Evolutionary conservation across 2,113 vertebrate species (phyloP), one percentile per base, ranked within the genome.

Genomic region (Salvelinus sp.): DNA sequence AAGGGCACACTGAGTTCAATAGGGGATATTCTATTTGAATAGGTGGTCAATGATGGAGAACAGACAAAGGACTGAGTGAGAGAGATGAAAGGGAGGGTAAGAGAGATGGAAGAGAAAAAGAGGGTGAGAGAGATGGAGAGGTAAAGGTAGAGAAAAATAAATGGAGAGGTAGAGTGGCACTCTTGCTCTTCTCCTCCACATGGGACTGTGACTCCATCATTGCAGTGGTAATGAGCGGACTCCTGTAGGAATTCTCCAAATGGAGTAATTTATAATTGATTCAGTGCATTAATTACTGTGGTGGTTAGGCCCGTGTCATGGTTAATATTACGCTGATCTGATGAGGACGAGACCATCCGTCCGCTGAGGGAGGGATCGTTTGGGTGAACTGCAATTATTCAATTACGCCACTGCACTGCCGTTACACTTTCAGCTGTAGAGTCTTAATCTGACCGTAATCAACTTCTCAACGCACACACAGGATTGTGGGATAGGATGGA

Each of bases 251-350:
- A 93, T 92, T 89, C 85, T 90, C 84, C 86, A 91, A 93, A 93
- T 91, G 83, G 86, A 91, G 89, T 93, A 87, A 92, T 93, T 93
- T 91, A 88, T 92, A 93, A 93, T 93, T 94, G 93, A 94, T 94
- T 94, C 90, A 89, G 82, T 81, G 88, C 85, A 92, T 94, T 94
- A 94, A 94, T 94, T 94, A 94, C 88, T 64, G 79, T 87, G 85
- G 87, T 83, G 88, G 91, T 91, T 92, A 88, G 85, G 89, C 90
- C 76, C 85, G 90, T 93, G 93, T 94, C 92, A 91, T 90, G 93
- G 90, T 91, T 93, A 93, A 94, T 93, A 93, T 88, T 90, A 89
- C 80, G 82, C 88, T 83, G 76, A 89, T 91, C 85, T 90, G 91
- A 92, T 77, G 70, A 84, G 83, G 87, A 82, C 90, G 85, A 85